Percentiles rank a stretch among this genome's conserved stretches.
Conservation (phyloP, 2,113 vertebrate species). For the Cnemophilus loriae region DNA sequence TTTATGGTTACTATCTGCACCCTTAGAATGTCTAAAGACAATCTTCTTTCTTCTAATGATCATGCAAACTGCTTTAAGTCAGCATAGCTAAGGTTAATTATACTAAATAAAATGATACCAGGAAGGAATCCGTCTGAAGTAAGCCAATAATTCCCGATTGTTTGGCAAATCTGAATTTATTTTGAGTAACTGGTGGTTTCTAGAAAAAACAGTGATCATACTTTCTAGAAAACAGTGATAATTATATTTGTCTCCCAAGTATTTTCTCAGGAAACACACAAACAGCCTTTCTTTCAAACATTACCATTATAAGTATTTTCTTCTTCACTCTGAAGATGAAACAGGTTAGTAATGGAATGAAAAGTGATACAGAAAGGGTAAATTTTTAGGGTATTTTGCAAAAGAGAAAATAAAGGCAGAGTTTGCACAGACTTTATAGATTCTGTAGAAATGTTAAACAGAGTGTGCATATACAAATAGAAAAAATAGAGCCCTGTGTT, state of each 20-base stretch:
- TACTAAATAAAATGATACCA: not conserved
- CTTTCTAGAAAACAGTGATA: not conserved
- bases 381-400: not conserved
- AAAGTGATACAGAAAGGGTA: not conserved
- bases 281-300: not conserved
- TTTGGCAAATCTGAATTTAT: not conserved
- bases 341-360: not conserved
- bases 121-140: not conserved
- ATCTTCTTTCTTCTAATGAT: not conserved
- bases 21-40: not conserved
- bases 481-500: not conserved
- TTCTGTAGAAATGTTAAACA: not conserved
- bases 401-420: not conserved
- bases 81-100: not conserved
- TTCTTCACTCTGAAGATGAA: not conserved
- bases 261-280: not conserved
- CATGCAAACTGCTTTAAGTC: not conserved
- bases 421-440: not conserved
- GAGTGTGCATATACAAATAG: not conserved
- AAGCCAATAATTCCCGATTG: not conserved
- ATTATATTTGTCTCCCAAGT: slow-evolving; percentile 4
- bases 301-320: not conserved
- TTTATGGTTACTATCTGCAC: not conserved
- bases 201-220: not conserved
- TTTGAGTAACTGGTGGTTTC: not conserved